Conservation (phyloP, 2,888 invertebrate genomes). For the Cerastis rubricosa region DNA sequence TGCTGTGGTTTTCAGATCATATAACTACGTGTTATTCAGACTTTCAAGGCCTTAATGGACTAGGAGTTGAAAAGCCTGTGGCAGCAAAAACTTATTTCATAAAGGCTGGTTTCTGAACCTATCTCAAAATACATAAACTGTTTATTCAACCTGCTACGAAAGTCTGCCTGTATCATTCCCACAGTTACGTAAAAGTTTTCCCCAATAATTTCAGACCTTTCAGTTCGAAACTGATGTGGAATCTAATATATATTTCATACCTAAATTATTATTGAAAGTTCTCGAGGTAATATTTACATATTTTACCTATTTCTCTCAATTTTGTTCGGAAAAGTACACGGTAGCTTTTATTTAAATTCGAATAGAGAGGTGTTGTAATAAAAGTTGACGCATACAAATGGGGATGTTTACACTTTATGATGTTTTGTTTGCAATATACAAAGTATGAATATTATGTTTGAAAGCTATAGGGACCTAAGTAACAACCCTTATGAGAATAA, state of each 20-base stretch:
- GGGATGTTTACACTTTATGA: background rate
- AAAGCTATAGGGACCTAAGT: background rate
- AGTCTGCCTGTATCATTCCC: background rate
- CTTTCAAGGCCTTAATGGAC: background rate
- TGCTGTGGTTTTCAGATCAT: too few relatives aligned
- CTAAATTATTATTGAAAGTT: background rate
- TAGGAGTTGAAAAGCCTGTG: background rate
- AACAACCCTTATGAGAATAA: background rate
- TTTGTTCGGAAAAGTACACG: background rate
- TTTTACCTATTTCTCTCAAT: slow-evolving; percentile 4
- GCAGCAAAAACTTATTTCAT: slow-evolving; percentile 14
- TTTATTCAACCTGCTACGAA: background rate
- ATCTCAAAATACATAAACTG: slow-evolving; percentile 1
- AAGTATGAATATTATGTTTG: slow-evolving; percentile 11
- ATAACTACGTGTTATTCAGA: background rate
- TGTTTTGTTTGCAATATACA: background rate
- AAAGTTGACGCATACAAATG: slow-evolving; percentile 39
- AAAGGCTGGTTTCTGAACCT: background rate
- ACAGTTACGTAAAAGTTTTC: slow-evolving; percentile 10
- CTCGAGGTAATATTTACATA: slow-evolving; percentile 12
- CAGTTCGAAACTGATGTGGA: background rate
- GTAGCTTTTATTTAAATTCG: slow-evolving; percentile 18
- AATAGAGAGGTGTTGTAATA: slow-evolving; percentile 16
- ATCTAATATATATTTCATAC: slow-evolving; percentile 17
- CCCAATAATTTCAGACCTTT: background rate